Evolutionary conservation across 2,113 vertebrate species (phyloP).

Genomic region (Zingel zingel): DNA sequence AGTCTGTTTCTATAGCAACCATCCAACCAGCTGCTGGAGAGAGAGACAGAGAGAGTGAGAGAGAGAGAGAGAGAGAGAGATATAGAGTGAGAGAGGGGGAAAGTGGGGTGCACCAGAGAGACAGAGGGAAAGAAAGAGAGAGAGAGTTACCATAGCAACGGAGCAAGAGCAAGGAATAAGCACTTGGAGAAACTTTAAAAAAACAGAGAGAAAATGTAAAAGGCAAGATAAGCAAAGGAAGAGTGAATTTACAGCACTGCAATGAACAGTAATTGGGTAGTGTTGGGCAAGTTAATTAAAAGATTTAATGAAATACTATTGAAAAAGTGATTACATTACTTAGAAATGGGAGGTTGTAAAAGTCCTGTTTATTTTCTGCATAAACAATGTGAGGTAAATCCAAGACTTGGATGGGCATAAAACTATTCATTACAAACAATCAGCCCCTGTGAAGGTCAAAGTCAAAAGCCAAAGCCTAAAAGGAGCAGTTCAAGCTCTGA

Average conservation of each 20-base stretch:
- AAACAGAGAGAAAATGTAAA: conserved; percentile 56
- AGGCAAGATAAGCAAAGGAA: conserved; percentile 37
- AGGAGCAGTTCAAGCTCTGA: not conserved
- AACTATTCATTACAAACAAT: not conserved
- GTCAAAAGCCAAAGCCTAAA: no score
- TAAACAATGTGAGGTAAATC: not conserved
- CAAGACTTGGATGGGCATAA: not conserved
- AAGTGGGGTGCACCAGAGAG: conserved; percentile 65
- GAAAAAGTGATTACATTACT: conserved; percentile 23
- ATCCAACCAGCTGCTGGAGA: conserved; percentile 75
- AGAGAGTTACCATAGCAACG: conserved; percentile 80
- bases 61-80: conserved; percentile 21
- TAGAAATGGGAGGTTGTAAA: not conserved
- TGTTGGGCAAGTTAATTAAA: conserved; percentile 44
- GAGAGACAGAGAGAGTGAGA: conserved; percentile 42
- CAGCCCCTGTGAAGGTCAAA: no score
- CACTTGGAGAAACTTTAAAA: conserved; percentile 66
- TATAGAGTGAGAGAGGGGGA: conserved; percentile 29
- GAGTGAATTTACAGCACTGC: conserved; percentile 18
- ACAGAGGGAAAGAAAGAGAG: conserved; percentile 46
- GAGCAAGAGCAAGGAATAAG: conserved; percentile 68
- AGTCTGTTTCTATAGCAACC: conserved; percentile 86
- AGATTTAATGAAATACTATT: conserved; percentile 38
- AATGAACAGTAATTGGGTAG: not conserved
- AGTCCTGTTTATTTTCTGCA: not conserved